Percentiles rank a stretch among this genome's conserved stretches.
These are phyloP conservation scores for Pungitius pungitius DNA, from an alignment of 2,113 vertebrate species.

Conservation along the genomic window DNA sequence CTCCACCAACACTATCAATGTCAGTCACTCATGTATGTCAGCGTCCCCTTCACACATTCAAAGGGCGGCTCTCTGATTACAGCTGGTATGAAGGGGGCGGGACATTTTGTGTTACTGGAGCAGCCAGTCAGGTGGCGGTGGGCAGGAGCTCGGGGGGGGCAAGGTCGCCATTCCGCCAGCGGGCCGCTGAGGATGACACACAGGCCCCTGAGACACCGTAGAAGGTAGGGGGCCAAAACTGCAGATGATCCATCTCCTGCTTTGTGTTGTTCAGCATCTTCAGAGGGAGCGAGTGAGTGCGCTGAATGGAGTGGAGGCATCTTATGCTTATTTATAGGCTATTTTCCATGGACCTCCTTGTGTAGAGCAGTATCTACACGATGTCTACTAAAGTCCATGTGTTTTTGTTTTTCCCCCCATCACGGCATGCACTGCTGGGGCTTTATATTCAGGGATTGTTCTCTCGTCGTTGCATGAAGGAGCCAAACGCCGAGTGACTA, in stretches of 20 bases:
- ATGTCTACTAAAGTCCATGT: too few species aligned
- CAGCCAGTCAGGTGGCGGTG: background rate
- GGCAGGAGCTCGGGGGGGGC: slow-evolving; percentile 7
- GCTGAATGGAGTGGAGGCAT: slow-evolving; percentile 49
- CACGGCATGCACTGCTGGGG: background rate
- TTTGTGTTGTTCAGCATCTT: slow-evolving; percentile 23
- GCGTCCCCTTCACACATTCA: slow-evolving; percentile 32
- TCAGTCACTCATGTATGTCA: slow-evolving; percentile 29
- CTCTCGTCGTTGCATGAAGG: background rate
- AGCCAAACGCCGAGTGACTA: too few species aligned
- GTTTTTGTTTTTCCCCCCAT: background rate
- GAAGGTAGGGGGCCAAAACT: slow-evolving; percentile 14
- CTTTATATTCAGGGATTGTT: background rate
- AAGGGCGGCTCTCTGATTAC: slow-evolving; percentile 43
- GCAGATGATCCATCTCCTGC: background rate
- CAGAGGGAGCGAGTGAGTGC: slow-evolving; percentile 46
- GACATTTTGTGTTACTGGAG: slow-evolving; percentile 36
- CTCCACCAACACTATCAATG: slow-evolving; percentile 4
- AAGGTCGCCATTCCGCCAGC: slow-evolving; percentile 22
- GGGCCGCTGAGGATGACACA: slow-evolving; percentile 18
- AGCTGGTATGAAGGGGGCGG: slow-evolving; percentile 17
- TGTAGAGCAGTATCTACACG: background rate
- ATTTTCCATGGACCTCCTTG: slow-evolving; percentile 7
- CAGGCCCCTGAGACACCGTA: slow-evolving; percentile 1
- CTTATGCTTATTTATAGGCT: slow-evolving; percentile 16